Conservation (phyloP, 2,888 invertebrate genomes). For the Mythimna pallens region DNA sequence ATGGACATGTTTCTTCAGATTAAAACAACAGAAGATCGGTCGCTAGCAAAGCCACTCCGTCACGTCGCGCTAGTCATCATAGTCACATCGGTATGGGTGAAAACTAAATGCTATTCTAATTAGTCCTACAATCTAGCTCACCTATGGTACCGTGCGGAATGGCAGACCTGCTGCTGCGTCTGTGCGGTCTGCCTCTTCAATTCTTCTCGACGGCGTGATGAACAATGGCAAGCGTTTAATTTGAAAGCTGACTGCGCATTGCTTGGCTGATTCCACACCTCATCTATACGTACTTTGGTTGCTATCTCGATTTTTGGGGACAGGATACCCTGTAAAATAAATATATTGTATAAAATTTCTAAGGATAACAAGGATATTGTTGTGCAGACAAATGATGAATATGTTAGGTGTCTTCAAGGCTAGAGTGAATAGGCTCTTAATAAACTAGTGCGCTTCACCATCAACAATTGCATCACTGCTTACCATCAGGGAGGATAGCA, state of each 20-base stretch:
- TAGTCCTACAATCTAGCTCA: constrained; percentile 56
- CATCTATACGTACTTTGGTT: constrained; percentile 92
- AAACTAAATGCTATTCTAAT: not conserved
- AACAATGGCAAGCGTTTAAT: constrained; percentile 69
- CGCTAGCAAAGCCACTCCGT: too few relatives aligned
- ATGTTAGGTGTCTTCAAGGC: not conserved
- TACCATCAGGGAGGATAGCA: too few relatives aligned
- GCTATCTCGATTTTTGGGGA: constrained; percentile 93
- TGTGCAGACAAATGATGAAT: not conserved
- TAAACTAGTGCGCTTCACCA: too few relatives aligned
- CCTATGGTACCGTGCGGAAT: constrained; percentile 88
- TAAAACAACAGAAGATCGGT: too few relatives aligned
- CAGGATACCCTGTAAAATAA: constrained; percentile 91
- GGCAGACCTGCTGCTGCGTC: constrained; percentile 83
- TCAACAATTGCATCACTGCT: too few relatives aligned
- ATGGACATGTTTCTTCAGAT: too few relatives aligned
- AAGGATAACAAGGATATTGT: not conserved
- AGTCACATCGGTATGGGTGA: too few relatives aligned
- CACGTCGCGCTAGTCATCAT: too few relatives aligned
- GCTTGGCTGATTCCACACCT: constrained; percentile 82
- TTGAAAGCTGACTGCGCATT: constrained; percentile 53
- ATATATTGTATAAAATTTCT: not conserved
- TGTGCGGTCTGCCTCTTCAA: constrained; percentile 64
- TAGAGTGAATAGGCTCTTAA: too few relatives aligned
- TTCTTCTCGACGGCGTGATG: constrained; percentile 59